These are phyloP conservation scores for Zoanthus solanderi DNA, from an alignment of 92 coral and sea anemone species.

Conservation along the genomic window DNA sequence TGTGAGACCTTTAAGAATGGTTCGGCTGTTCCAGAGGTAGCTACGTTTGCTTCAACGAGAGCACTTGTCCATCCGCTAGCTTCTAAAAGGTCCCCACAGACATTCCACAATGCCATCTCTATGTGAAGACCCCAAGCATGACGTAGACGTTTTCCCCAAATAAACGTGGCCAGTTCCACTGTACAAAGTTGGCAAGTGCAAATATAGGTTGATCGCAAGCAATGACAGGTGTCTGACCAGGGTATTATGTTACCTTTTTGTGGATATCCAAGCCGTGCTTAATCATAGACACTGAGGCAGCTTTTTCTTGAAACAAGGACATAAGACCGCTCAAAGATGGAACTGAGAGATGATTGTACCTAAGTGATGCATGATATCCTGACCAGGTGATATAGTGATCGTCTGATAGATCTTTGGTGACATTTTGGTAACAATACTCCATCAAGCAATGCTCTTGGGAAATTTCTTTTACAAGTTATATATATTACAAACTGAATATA, in stretches of 20 bases:
- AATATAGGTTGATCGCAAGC: conserved; percentile 43
- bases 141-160: conserved; percentile 45
- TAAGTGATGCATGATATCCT: no score
- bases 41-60: neutral
- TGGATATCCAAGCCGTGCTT: conserved; percentile 45
- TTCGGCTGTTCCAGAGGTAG: neutral
- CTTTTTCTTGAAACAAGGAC: neutral
- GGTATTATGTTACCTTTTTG: conserved; percentile 18
- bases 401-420: no score
- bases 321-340: no score
- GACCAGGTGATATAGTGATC: no score
- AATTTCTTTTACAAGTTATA: neutral
- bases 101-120: conserved; percentile 56
- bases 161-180: conserved; percentile 45
- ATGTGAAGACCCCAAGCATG: conserved; percentile 60
- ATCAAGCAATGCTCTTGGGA: conserved; percentile 24
- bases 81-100: conserved; percentile 52
- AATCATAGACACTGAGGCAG: conserved; percentile 46
- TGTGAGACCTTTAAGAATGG: neutral
- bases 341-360: no score
- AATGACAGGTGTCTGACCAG: conserved; percentile 44
- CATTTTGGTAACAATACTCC: conserved; percentile 25
- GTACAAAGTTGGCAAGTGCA: conserved; percentile 50
- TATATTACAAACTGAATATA: no score
- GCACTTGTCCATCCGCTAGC: conserved; percentile 37